These are phyloP conservation scores for Streblospio benedicti DNA, from an alignment of 1,140 invertebrate genomes.

Conservation along the genomic window DNA sequence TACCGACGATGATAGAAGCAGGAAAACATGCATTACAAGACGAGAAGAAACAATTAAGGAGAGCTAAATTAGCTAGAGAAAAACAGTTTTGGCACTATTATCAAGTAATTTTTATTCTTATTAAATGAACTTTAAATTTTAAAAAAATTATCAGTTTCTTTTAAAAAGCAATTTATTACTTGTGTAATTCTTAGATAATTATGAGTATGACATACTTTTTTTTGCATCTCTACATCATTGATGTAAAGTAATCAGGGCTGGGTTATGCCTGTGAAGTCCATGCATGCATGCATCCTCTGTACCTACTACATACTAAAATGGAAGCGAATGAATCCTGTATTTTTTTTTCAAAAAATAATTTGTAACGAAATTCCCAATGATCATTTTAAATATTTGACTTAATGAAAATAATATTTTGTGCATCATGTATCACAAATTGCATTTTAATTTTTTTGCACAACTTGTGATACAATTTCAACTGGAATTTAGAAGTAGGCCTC, in stretches of 20 bases:
- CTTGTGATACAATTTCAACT: neutral
- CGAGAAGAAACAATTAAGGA: slow-evolving; percentile 23
- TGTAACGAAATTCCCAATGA: neutral
- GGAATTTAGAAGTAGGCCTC: neutral
- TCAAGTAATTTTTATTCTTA: slow-evolving; percentile 22
- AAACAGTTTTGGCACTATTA: slow-evolving; percentile 35
- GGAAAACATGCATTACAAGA: slow-evolving; percentile 26
- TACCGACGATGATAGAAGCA: slow-evolving; percentile 31
- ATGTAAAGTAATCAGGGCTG: no score
- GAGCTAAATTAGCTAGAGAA: slow-evolving; percentile 24
- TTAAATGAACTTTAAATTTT: neutral
- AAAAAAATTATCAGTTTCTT: neutral
- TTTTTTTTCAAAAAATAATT: neutral
- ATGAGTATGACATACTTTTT: neutral
- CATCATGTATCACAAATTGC: neutral
- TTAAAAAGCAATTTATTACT: neutral
- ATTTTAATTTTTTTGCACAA: slow-evolving; percentile 7
- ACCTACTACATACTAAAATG: neutral
- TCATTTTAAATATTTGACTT: neutral
- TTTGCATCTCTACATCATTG: neutral
- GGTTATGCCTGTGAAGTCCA: no score
- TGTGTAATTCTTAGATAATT: neutral
- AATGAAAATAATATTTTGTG: neutral
- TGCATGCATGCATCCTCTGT: no score
- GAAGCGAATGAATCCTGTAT: neutral